Conservation (phyloP, 2,888 invertebrate genomes). For the Quadriops clusia region DNA sequence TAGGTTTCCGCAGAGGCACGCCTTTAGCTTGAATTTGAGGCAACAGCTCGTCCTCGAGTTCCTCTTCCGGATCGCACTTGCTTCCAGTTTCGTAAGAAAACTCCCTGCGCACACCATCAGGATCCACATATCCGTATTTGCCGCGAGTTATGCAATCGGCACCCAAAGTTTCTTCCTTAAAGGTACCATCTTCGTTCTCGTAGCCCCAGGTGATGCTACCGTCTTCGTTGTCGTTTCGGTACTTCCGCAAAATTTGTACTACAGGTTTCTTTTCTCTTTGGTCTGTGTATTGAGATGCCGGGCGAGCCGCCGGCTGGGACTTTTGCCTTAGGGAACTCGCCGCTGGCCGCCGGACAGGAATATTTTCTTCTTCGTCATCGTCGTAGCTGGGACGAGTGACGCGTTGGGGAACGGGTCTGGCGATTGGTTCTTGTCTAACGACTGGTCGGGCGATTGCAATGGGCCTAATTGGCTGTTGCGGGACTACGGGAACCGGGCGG, state of each 20-base stretch:
- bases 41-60: constrained; percentile 14
- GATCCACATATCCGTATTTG: constrained; percentile 75
- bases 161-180: constrained; percentile 75
- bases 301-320: constrained; percentile 28
- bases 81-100: constrained; percentile 75
- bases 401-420: constrained; percentile 12
- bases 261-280: constrained; percentile 32
- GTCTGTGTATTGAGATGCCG: constrained; percentile 25
- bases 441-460: constrained; percentile 12
- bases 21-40: constrained; percentile 9
- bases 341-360: constrained; percentile 10
- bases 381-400: too few relatives aligned
- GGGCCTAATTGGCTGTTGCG: constrained; percentile 13
- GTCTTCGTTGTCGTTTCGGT: constrained; percentile 66
- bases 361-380: constrained; percentile 20
- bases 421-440: constrained; percentile 11
- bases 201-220: constrained; percentile 82
- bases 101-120: constrained; percentile 69
- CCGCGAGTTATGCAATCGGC: constrained; percentile 55
- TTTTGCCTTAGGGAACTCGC: too few relatives aligned
- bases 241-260: constrained; percentile 40
- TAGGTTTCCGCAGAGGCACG: too few relatives aligned
- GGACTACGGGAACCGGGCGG: constrained; percentile 14
- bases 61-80: constrained; percentile 43
- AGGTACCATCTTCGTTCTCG: constrained; percentile 78